phyloP scores from a whole-genome alignment of 2,888 invertebrate species.

The Oscheius sp. region DNA sequence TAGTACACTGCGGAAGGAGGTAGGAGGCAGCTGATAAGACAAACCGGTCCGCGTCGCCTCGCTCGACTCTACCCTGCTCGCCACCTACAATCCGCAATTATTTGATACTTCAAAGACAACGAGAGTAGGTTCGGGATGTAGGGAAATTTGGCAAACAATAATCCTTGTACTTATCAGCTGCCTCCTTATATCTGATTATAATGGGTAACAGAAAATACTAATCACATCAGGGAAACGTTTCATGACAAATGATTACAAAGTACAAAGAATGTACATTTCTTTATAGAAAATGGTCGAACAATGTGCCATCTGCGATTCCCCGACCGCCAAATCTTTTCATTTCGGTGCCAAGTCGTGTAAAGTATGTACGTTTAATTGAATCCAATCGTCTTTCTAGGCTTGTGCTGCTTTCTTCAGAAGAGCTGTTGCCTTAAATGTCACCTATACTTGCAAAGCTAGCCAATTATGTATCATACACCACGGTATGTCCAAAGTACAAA shows the following conservation, averaged over 20 bases:
- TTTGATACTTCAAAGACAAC: neutral
- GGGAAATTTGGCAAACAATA: too few relatives aligned
- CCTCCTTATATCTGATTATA: neutral
- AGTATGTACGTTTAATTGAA: neutral
- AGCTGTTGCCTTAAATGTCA: constrained; percentile 50
- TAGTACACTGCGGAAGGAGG: constrained; percentile 5
- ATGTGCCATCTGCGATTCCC: constrained; percentile 52
- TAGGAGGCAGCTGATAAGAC: constrained; percentile 19
- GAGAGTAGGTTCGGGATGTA: too few relatives aligned
- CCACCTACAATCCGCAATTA: neutral
- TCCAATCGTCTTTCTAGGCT: constrained; percentile 36
- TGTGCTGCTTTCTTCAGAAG: constrained; percentile 59
- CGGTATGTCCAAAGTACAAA: neutral
- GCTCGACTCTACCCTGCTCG: constrained; percentile 27
- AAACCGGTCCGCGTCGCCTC: constrained; percentile 17
- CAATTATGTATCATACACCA: constrained; percentile 31
- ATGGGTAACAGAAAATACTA: neutral
- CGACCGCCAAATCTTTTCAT: constrained; percentile 48
- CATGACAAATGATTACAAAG: neutral
- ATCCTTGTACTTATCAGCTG: too few relatives aligned
- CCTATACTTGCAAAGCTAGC: constrained; percentile 43
- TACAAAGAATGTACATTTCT: neutral
- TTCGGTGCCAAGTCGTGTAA: constrained; percentile 36
- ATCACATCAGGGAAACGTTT: too few relatives aligned
- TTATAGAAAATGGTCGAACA: constrained; percentile 26